These are phyloP conservation scores for Chiroxiphia lanceolata DNA, from an alignment of 2,797 vertebrate genomes.

Conservation along the genomic window DNA sequence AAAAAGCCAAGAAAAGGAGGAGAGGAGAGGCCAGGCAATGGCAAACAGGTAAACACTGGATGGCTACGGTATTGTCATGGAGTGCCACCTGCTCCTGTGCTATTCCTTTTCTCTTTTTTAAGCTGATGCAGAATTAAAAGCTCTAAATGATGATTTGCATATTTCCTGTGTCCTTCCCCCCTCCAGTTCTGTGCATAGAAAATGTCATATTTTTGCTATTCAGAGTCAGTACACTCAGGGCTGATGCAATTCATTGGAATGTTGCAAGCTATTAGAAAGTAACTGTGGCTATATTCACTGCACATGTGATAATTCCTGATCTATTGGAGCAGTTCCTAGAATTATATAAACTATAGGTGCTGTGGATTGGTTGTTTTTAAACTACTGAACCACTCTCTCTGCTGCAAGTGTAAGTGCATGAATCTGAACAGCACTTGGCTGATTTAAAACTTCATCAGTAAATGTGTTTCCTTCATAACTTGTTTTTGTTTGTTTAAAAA, in stretches of 20 bases:
- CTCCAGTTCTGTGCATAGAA: constrained; percentile 55
- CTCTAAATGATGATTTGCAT: constrained; percentile 16
- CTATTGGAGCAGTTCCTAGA: constrained; percentile 33
- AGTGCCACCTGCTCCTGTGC: constrained; percentile 47
- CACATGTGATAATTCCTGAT: not conserved
- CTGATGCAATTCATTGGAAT: constrained; percentile 10
- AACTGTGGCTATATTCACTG: not conserved
- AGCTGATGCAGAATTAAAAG: constrained; percentile 28
- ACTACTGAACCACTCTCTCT: constrained; percentile 27
- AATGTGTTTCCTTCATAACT: constrained; percentile 53
- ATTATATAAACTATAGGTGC: constrained; percentile 21
- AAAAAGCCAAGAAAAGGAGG: constrained; percentile 93
- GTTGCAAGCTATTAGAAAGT: not conserved
- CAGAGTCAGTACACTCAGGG: not conserved
- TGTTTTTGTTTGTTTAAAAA: constrained; percentile 69
- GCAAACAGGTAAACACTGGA: constrained; percentile 90
- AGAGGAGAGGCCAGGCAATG: constrained; percentile 93
- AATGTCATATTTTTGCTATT: constrained; percentile 3
- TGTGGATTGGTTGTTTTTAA: constrained; percentile 58
- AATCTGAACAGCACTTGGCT: constrained; percentile 48
- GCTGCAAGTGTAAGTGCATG: constrained; percentile 64
- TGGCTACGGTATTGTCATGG: constrained; percentile 48
- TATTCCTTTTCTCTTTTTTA: constrained; percentile 26
- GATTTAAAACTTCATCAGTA: constrained; percentile 5
- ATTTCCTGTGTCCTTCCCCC: constrained; percentile 69